Conservation (phyloP, 2,888 invertebrate species). For the Asteroscopus sphinx region DNA sequence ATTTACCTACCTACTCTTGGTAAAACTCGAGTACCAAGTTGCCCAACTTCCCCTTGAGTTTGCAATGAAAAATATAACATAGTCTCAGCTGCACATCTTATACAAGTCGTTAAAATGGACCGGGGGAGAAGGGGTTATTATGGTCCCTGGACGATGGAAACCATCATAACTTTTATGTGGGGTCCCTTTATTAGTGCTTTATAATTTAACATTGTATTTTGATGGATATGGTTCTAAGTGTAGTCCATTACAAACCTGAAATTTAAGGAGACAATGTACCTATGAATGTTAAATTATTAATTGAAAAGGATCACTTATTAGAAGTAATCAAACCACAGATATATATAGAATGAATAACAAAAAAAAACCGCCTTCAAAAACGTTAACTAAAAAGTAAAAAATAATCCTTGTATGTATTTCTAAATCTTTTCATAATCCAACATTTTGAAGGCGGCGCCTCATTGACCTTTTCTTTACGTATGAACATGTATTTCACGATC, state of each 20-base stretch:
- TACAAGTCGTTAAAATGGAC: slow-evolving; percentile 50
- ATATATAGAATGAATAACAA: no score
- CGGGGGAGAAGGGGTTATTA: slow-evolving; percentile 41
- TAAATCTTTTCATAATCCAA: no score
- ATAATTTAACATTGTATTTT: slow-evolving; percentile 38
- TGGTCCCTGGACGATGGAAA: slow-evolving; percentile 33
- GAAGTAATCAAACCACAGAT: no score
- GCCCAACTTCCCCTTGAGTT: slow-evolving; percentile 20
- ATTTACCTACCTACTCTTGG: slow-evolving; percentile 5
- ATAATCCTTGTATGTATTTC: no score
- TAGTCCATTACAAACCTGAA: slow-evolving; percentile 26
- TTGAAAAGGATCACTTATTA: no score
- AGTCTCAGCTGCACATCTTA: slow-evolving; percentile 48
- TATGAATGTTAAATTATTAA: no score
- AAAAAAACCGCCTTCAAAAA: no score
- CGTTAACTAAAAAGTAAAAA: no score
- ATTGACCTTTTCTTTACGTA: no score
- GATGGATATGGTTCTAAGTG: slow-evolving; percentile 30
- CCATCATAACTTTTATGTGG: slow-evolving; percentile 48
- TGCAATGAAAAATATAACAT: slow-evolving; percentile 46
- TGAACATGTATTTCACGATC: no score
- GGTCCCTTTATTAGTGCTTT: slow-evolving; percentile 44
- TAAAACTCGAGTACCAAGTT: slow-evolving; percentile 32
- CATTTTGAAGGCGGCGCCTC: no score
- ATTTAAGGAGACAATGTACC: slow-evolving; percentile 20